A percentile compares a stretch with the other conserved stretches of the same genome.
Evolutionary conservation across 2,888 invertebrate genomes (phyloP).

Genomic region (Lottia scabra): DNA sequence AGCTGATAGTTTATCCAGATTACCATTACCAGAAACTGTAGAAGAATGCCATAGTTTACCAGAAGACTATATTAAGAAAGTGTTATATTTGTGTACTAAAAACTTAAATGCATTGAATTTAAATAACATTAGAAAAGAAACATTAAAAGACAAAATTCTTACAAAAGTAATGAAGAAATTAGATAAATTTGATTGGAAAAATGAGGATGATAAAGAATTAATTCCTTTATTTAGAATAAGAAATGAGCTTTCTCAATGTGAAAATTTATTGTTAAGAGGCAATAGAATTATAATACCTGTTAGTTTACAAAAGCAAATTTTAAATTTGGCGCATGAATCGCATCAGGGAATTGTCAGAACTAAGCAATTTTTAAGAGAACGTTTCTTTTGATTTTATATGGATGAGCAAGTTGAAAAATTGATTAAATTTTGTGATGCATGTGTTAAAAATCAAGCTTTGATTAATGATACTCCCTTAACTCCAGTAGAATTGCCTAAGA

Average conservation of each 20-base stretch:
- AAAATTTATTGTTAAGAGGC: constrained; percentile 25
- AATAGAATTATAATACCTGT: constrained; percentile 31
- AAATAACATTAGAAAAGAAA: constrained; percentile 24
- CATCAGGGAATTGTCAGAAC: neutral
- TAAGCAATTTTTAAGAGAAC: neutral
- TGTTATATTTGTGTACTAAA: constrained; percentile 14
- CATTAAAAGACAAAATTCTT: constrained; percentile 17
- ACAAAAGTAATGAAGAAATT: constrained; percentile 28
- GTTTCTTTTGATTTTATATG: neutral
- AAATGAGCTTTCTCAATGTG: constrained; percentile 18
- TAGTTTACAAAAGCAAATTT: neutral
- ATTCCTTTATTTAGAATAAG: constrained; percentile 16
- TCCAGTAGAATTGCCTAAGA: neutral
- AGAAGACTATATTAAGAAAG: constrained; percentile 30
- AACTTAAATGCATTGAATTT: constrained; percentile 34
- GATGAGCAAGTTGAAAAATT: neutral
- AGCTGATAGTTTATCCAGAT: constrained; percentile 39
- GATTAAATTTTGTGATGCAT: neutral
- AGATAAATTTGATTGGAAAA: constrained; percentile 23
- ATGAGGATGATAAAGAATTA: neutral
- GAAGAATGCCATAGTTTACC: neutral
- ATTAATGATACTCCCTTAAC: neutral
- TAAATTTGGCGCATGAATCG: neutral
- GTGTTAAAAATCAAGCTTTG: neutral
- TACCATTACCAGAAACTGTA: constrained; percentile 25